Evolutionary conservation across 2,113 vertebrate species (phyloP).

Genomic region (Miniopterus natalensis): DNA sequence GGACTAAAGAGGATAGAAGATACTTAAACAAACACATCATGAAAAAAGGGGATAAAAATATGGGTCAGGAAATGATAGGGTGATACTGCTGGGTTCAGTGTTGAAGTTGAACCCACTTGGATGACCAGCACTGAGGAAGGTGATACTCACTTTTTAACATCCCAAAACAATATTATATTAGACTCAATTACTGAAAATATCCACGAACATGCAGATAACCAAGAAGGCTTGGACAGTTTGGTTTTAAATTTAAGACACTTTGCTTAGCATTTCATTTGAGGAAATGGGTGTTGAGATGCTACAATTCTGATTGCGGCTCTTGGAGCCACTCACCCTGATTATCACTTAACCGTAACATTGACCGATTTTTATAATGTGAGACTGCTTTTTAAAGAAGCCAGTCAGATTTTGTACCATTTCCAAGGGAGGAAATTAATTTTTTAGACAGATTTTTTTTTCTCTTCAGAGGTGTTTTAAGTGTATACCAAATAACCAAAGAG

Average conservation of each 20-base stretch:
- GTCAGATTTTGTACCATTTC: background rate
- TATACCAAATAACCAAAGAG: background rate
- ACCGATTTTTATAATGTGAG: background rate
- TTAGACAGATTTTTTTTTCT: background rate
- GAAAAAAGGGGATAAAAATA: background rate
- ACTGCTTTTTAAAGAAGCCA: background rate
- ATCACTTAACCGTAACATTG: background rate
- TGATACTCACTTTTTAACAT: background rate
- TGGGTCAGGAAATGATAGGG: background rate
- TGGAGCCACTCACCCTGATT: background rate
- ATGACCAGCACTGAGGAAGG: background rate
- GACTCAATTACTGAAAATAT: background rate
- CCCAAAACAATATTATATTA: background rate
- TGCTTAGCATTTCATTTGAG: background rate
- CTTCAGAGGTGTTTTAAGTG: background rate
- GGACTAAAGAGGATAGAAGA: conserved; percentile 49
- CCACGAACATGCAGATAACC: background rate
- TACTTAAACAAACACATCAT: conserved; percentile 57
- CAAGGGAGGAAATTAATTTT: background rate
- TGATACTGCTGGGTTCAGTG: background rate
- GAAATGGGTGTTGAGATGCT: background rate
- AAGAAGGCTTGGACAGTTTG: background rate
- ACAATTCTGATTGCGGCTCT: background rate
- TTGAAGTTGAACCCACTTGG: background rate
- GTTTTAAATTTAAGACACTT: background rate